These are phyloP conservation scores for Benitochromis conjunctus DNA, from an alignment of 2,113 vertebrate species.

Conservation along the genomic window DNA sequence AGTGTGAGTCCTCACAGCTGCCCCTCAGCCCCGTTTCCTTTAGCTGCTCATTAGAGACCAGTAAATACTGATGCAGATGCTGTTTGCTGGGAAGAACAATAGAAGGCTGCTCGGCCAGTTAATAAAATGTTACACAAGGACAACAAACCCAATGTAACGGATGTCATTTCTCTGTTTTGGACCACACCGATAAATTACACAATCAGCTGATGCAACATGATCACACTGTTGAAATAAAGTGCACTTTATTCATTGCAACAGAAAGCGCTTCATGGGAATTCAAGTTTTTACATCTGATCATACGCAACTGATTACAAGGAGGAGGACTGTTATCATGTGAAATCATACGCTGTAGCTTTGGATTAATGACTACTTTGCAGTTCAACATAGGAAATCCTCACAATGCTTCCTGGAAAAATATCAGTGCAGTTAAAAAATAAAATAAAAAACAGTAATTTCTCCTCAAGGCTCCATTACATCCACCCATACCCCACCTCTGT, in stretches of 20 bases:
- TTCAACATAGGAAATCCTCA: not conserved
- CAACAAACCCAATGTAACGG: not conserved
- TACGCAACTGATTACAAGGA: not conserved
- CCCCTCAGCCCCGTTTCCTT: not conserved
- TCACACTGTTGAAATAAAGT: slow-evolving; percentile 8
- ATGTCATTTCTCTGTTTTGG: not conserved
- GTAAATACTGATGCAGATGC: not conserved
- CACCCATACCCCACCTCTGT: not conserved
- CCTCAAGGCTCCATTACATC: not conserved
- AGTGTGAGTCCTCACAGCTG: not conserved
- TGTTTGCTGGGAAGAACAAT: not conserved
- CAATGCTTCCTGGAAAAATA: not conserved
- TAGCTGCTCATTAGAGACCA: not conserved
- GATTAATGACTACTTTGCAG: not conserved
- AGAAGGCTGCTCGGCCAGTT: fast-evolving
- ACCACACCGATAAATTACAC: not conserved
- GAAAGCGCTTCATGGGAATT: not conserved
- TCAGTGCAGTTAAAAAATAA: slow-evolving; percentile 3
- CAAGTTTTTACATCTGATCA: not conserved
- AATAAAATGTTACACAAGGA: not conserved
- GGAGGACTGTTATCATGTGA: not conserved
- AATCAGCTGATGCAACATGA: not conserved
- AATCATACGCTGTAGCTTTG: not conserved
- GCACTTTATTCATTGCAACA: slow-evolving; percentile 11
- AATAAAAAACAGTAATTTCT: not conserved